phyloP scores from a whole-genome alignment of 2,113 vertebrate species.

The Hylia prasina region DNA sequence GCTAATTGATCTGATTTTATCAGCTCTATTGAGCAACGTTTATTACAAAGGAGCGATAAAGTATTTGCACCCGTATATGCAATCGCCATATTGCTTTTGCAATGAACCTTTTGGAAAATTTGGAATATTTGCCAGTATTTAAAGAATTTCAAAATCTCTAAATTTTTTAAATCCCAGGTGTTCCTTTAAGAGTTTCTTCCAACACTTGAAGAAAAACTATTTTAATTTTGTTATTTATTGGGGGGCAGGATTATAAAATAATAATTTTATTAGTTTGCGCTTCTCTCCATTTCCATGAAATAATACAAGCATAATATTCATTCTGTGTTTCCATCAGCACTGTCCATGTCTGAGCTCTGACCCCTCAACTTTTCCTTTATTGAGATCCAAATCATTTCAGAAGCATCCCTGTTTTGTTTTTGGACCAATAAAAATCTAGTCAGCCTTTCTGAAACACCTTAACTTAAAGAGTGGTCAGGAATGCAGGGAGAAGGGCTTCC shows the following conservation, averaged over 20 bases:
- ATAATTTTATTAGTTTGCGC: neutral
- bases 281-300: neutral
- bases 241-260: neutral
- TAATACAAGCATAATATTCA: rapidly evolving
- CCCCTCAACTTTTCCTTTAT: neutral
- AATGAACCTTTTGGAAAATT: neutral
- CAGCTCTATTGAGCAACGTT: neutral
- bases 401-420: neutral
- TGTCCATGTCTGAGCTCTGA: neutral
- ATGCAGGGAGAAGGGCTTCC: neutral
- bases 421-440: neutral
- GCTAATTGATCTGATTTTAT: neutral
- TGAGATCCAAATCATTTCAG: neutral
- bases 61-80: neutral
- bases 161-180: neutral
- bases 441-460: neutral
- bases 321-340: neutral
- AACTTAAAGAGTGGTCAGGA: neutral
- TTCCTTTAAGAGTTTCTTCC: neutral
- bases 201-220: neutral
- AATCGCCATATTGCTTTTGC: neutral
- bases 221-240: neutral
- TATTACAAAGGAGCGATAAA: neutral
- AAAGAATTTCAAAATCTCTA: neutral
- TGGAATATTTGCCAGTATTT: neutral